phyloP scores from a whole-genome alignment of 2,888 invertebrate species.

The Melipona beecheii region DNA sequence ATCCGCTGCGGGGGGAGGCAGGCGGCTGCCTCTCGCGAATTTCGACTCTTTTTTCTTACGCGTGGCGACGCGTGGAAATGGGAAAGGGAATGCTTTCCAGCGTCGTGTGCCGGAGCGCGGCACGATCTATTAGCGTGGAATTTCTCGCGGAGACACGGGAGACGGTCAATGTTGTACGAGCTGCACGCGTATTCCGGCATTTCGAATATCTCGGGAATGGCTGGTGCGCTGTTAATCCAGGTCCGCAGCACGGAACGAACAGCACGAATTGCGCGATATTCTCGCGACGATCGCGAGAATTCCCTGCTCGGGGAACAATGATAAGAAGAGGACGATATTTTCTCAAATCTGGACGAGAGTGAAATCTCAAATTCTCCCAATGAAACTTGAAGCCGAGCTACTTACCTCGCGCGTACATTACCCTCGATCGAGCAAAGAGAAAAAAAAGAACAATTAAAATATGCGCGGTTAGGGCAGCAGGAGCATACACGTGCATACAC shows the following conservation, averaged over 20 bases:
- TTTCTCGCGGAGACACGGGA: neutral
- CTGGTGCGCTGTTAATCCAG: neutral
- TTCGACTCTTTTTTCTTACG: constrained; percentile 10
- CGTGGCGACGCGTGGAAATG: constrained; percentile 23
- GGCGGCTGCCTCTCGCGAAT: constrained; percentile 4
- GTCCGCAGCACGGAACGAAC: too few relatives aligned
- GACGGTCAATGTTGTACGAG: neutral
- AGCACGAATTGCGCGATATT: too few relatives aligned
- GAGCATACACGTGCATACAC: neutral
- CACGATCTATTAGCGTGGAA: constrained; percentile 6
- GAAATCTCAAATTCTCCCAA: too few relatives aligned
- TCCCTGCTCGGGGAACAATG: too few relatives aligned
- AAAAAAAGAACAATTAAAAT: constrained; percentile 29
- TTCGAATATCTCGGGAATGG: neutral
- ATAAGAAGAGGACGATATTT: too few relatives aligned
- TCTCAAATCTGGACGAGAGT: too few relatives aligned
- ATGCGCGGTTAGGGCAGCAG: neutral
- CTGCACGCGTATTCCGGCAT: neutral
- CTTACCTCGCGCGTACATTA: too few relatives aligned
- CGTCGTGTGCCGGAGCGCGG: neutral
- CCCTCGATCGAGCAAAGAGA: too few relatives aligned
- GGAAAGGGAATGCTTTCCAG: neutral
- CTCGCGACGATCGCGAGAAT: too few relatives aligned
- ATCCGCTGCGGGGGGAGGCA: constrained; percentile 14
- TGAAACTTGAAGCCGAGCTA: too few relatives aligned